A percentile compares a stretch with the other conserved stretches of the same genome.
phyloP scores from a whole-genome alignment of 2,113 vertebrate genomes.

The Ceyx cyanopectus region DNA sequence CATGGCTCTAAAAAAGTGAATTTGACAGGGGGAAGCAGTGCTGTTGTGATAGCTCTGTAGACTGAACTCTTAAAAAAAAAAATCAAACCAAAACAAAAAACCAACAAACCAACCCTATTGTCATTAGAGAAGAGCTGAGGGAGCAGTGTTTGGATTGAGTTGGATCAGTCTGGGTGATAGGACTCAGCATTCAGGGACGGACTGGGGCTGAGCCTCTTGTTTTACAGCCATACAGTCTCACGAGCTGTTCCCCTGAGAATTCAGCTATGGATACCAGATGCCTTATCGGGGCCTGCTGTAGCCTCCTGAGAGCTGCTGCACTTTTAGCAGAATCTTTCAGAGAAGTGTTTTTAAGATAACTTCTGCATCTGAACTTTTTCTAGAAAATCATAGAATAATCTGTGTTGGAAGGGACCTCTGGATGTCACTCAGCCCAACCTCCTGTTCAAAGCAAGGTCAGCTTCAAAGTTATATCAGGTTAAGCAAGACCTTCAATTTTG shows the following conservation, averaged over 20 bases:
- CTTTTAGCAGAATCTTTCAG: neutral
- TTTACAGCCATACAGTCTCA: neutral
- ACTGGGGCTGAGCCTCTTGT: conserved; percentile 5
- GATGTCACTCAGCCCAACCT: neutral
- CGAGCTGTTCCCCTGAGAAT: neutral
- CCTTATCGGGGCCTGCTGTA: neutral
- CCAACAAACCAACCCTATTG: neutral
- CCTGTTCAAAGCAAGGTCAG: neutral
- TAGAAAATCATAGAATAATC: neutral
- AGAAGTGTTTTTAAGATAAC: neutral
- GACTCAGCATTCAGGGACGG: conserved; percentile 10
- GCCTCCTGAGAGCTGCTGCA: neutral
- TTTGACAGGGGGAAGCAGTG: conserved; percentile 31
- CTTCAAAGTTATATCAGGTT: neutral
- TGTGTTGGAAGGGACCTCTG: neutral
- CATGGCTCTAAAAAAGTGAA: conserved; percentile 37
- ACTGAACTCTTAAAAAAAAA: conserved; percentile 37
- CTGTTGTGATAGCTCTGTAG: conserved; percentile 46
- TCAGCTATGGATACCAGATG: neutral
- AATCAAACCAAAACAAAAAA: neutral
- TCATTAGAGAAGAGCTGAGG: conserved; percentile 57
- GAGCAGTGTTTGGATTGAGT: conserved; percentile 57
- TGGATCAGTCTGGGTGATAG: conserved; percentile 48
- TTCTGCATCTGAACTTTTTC: neutral
- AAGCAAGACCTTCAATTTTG: neutral